Percentiles rank a stretch among this genome's conserved stretches.
Evolutionary conservation across 30 jellyfish, hydroid and myxozoan species (phyloP).

Genomic region (Cassiopea andromeda): DNA sequence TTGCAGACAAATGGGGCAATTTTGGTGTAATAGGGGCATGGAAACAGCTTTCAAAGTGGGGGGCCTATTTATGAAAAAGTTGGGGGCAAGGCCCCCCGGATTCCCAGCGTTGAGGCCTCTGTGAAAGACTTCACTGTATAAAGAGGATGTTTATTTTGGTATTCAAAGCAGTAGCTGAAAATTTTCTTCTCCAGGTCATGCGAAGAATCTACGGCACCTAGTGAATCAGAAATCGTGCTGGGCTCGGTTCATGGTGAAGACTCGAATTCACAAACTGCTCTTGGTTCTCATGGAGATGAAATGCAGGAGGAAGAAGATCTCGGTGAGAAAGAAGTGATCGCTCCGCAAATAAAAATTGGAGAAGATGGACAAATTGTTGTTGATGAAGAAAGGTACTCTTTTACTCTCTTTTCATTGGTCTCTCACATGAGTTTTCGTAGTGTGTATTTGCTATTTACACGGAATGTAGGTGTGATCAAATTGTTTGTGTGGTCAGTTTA

Average conservation of each 20-base stretch:
- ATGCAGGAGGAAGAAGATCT: slow-evolving; percentile 25
- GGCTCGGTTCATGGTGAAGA: slow-evolving; percentile 35
- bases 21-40: too few species aligned
- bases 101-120: too few species aligned
- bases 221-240: slow-evolving; percentile 35
- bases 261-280: not conserved
- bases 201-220: not conserved
- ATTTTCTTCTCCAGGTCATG: not conserved
- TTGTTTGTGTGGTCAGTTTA: too few species aligned
- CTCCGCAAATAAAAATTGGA: slow-evolving; percentile 87
- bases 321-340: slow-evolving; percentile 71
- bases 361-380: slow-evolving; percentile 88
- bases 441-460: too few species aligned
- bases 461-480: too few species aligned
- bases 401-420: not conserved
- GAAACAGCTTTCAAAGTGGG: too few species aligned
- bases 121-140: not conserved
- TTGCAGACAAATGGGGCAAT: too few species aligned
- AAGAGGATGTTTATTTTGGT: not conserved
- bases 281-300: not conserved
- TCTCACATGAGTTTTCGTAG: not conserved
- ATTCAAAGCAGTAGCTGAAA: not conserved
- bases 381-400: slow-evolving; percentile 83
- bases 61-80: too few species aligned
- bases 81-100: too few species aligned